Evolutionary conservation across 2,797 vertebrate genomes (phyloP).

Genomic region (Siniperca undulata): DNA sequence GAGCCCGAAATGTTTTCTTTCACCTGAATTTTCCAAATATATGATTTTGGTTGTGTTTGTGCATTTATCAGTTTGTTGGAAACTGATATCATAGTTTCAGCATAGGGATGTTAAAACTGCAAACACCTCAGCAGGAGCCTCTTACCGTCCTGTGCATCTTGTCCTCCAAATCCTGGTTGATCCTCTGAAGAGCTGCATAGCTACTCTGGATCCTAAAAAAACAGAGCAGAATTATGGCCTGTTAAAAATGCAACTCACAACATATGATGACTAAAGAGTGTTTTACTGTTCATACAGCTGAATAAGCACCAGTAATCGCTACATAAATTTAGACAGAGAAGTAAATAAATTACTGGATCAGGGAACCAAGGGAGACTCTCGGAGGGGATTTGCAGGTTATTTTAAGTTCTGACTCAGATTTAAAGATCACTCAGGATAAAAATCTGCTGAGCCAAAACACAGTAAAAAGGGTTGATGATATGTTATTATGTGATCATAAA

Average conservation of each 20-base stretch:
- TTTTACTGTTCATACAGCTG: conserved; percentile 17
- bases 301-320: conserved; percentile 30
- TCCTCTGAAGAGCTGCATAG: conserved; percentile 95
- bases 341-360: conserved; percentile 28
- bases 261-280: conserved; percentile 11
- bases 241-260: conserved; percentile 27
- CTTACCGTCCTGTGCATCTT: conserved; percentile 95
- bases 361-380: conserved; percentile 2
- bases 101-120: background rate
- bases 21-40: background rate
- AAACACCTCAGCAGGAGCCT: conserved; percentile 7
- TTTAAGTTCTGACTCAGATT: conserved; percentile 51
- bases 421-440: conserved; percentile 48
- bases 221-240: conserved; percentile 2
- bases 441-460: conserved; percentile 38
- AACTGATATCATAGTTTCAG: background rate
- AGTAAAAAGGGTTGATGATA: conserved; percentile 31
- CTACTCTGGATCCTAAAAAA: conserved; percentile 94
- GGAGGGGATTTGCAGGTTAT: conserved; percentile 47
- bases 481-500: conserved; percentile 11
- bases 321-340: conserved; percentile 29
- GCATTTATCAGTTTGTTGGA: background rate
- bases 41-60: background rate
- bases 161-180: conserved; percentile 97
- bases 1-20: background rate